phyloP scores from a whole-genome alignment of 2,797 vertebrate species.

The Chloroceryle inda region DNA sequence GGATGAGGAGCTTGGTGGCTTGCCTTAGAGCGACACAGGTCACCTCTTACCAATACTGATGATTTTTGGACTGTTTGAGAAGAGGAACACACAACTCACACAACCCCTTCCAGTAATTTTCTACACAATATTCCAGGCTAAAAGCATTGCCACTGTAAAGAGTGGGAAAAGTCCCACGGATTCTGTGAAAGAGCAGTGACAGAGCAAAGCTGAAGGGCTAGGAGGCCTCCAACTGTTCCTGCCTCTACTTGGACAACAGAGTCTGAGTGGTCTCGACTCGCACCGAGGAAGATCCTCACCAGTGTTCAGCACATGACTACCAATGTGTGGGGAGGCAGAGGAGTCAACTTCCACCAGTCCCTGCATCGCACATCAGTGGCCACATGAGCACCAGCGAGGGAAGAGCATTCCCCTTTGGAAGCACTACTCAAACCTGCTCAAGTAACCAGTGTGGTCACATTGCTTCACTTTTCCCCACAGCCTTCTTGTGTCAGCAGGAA shows the following conservation, averaged over 20 bases:
- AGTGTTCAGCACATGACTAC: background rate
- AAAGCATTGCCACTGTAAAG: background rate
- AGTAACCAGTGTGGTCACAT: background rate
- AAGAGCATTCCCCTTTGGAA: background rate
- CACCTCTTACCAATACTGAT: background rate
- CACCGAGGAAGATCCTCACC: background rate
- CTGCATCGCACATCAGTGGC: background rate
- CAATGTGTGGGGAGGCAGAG: background rate
- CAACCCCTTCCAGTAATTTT: background rate
- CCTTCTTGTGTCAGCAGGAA: background rate
- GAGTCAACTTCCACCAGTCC: background rate
- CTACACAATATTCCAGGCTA: background rate
- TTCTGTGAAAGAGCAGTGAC: background rate
- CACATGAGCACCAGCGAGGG: accelerated
- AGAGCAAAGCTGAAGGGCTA: background rate
- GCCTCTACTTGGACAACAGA: background rate
- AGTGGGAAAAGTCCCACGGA: background rate
- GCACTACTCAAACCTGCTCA: background rate
- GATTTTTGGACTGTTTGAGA: background rate
- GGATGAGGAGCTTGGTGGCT: background rate
- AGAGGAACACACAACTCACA: background rate
- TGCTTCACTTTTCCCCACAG: background rate
- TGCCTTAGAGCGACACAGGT: background rate
- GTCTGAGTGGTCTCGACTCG: background rate
- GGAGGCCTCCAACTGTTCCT: background rate